These are phyloP conservation scores for Manis javanica DNA, from an alignment of 2,797 vertebrate genomes.

Conservation along the genomic window DNA sequence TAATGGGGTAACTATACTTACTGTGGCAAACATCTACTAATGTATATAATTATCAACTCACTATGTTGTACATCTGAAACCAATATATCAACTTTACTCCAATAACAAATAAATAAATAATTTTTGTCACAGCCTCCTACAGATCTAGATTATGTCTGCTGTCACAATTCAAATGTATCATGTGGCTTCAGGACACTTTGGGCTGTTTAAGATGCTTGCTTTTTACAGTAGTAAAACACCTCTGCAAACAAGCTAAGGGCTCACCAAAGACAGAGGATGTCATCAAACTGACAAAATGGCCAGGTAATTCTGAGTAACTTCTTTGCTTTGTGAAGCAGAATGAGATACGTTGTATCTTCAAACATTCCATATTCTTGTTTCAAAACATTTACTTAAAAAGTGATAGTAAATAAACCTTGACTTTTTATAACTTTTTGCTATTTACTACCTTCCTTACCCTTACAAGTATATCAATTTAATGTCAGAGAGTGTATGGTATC, in stretches of 20 bases:
- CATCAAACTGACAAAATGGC: not conserved
- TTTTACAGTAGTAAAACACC: not conserved
- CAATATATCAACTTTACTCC: no score
- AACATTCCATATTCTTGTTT: not conserved
- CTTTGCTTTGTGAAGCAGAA: not conserved
- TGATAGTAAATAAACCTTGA: conserved; percentile 21
- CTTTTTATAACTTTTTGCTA: not conserved
- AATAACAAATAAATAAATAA: no score
- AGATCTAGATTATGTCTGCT: not conserved
- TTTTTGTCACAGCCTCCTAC: not conserved
- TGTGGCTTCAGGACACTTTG: not conserved
- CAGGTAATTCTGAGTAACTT: not conserved
- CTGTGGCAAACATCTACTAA: no score
- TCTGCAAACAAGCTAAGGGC: not conserved
- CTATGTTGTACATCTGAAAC: no score
- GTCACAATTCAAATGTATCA: not conserved
- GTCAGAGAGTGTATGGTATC: not conserved
- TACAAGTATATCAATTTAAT: not conserved
- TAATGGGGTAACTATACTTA: no score
- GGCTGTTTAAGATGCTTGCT: not conserved
- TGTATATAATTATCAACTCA: no score
- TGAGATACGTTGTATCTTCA: not conserved
- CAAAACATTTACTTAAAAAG: conserved; percentile 38
- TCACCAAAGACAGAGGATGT: not conserved
- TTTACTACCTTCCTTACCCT: not conserved